These are phyloP conservation scores for Drosophila gunungcola DNA, from an alignment of 1,140 invertebrate species.

Conservation along the genomic window DNA sequence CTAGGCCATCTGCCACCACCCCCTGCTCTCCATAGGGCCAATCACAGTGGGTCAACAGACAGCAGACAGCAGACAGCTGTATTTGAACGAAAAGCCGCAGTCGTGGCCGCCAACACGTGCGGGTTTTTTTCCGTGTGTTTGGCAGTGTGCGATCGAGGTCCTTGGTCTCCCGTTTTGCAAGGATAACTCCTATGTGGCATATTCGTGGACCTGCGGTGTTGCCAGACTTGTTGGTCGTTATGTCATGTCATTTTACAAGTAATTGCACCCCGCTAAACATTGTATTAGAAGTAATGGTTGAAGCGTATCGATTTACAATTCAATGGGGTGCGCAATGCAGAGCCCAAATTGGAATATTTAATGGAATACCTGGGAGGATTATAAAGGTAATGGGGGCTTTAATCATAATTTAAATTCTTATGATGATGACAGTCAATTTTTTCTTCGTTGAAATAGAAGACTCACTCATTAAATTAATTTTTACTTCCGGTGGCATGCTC, in stretches of 20 bases:
- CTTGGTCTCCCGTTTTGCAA: slow-evolving; percentile 47
- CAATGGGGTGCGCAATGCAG: slow-evolving; percentile 15
- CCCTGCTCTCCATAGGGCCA: slow-evolving; percentile 19
- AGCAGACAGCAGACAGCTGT: slow-evolving; percentile 58
- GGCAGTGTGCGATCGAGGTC: slow-evolving; percentile 30
- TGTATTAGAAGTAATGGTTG: slow-evolving; percentile 25
- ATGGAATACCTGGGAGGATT: slow-evolving; percentile 38
- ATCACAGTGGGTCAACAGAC: slow-evolving; percentile 55
- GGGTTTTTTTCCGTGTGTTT: too few relatives aligned
- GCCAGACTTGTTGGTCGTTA: slow-evolving; percentile 53
- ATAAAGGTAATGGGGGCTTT: slow-evolving; percentile 20
- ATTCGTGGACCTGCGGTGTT: slow-evolving; percentile 30
- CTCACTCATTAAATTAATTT: neutral
- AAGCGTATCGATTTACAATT: slow-evolving; percentile 51
- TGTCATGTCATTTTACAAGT: slow-evolving; percentile 39
- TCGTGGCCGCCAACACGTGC: slow-evolving; percentile 49
- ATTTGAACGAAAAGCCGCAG: slow-evolving; percentile 44
- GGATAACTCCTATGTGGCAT: slow-evolving; percentile 11
- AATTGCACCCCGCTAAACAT: slow-evolving; percentile 27
- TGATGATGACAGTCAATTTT: slow-evolving; percentile 7
- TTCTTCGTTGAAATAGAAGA: slow-evolving; percentile 1
- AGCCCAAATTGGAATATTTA: slow-evolving; percentile 32
- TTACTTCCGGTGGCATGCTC: neutral
- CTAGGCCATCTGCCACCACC: neutral
- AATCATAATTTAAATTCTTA: slow-evolving; percentile 34